A percentile compares a stretch with the other conserved stretches of the same genome.
Conservation (phyloP, 2,888 invertebrate species). For the Erebia epiphron region DNA sequence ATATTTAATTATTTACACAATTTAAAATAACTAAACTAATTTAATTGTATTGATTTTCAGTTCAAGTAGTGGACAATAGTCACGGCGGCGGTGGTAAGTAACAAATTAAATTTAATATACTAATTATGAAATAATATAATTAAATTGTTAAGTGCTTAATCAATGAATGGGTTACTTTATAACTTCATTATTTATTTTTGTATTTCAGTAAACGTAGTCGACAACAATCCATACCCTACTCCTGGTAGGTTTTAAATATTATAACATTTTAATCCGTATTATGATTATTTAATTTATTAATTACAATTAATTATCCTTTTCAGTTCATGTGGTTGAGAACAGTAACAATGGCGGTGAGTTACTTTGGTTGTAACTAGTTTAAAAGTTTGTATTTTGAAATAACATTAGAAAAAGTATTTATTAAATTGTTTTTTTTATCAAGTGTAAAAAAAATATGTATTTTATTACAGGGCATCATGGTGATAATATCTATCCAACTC, state of each 20-base stretch:
- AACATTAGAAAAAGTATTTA: not conserved
- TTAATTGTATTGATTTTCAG: constrained; percentile 19
- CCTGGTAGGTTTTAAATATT: constrained; percentile 19
- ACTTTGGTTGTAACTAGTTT: no score
- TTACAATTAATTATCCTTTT: constrained; percentile 31
- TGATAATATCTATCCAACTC: not conserved
- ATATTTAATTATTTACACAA: not conserved
- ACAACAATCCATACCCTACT: constrained; percentile 20
- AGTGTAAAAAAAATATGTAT: not conserved
- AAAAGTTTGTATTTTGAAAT: no score
- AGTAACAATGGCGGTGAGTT: constrained; percentile 22
- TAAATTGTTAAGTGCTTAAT: not conserved
- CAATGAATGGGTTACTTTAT: not conserved
- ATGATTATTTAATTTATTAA: not conserved
- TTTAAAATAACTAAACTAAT: not conserved
- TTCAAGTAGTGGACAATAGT: constrained; percentile 44
- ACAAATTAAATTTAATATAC: not conserved
- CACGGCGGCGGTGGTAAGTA: constrained; percentile 21
- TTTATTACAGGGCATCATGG: not conserved
- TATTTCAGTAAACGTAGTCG: constrained; percentile 29
- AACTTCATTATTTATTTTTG: not conserved
- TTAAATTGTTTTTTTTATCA: not conserved
- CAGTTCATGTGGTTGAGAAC: constrained; percentile 48
- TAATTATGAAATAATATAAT: no score
- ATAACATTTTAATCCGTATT: not conserved